Percentiles rank a stretch among this genome's conserved stretches.
Conservation (phyloP, 2,888 invertebrate genomes). For the Parascotia fuliginaria region DNA sequence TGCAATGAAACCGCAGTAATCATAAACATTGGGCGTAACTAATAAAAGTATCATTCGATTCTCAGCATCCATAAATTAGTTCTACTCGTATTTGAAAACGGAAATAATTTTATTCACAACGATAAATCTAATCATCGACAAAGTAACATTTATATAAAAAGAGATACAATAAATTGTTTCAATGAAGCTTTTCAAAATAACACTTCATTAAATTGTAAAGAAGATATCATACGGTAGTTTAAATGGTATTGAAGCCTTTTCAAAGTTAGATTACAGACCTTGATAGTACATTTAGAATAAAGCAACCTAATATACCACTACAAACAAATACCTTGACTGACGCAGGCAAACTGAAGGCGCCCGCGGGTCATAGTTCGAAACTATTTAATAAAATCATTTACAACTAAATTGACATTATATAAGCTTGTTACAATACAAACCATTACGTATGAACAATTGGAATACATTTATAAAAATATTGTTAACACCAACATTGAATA, state of each 20-base stretch:
- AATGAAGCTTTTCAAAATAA: not conserved
- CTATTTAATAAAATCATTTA: conserved; percentile 68
- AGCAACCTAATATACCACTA: conserved; percentile 49
- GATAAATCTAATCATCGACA: conserved; percentile 20
- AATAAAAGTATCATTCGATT: conserved; percentile 36
- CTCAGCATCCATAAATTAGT: conserved; percentile 33
- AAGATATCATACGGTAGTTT: not conserved
- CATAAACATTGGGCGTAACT: conserved; percentile 21
- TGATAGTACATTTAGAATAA: conserved; percentile 46
- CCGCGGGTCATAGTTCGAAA: conserved; percentile 67
- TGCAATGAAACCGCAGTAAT: conserved; percentile 18
- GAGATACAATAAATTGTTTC: conserved; percentile 15
- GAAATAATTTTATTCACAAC: conserved; percentile 15
- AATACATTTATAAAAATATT: conserved; percentile 13
- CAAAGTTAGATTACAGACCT: conserved; percentile 37
- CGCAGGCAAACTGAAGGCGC: conserved; percentile 37
- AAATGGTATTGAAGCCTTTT: conserved; percentile 12
- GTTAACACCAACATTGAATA: no score
- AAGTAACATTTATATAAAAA: conserved; percentile 19
- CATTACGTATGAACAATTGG: conserved; percentile 20
- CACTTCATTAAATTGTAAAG: not conserved
- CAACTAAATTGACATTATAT: conserved; percentile 51
- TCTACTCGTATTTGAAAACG: conserved; percentile 14
- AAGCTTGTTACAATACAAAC: conserved; percentile 35
- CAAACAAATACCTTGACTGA: conserved; percentile 64